Evolutionary conservation across 2,113 vertebrate genomes (phyloP).

Genomic region (Chitala chitala): DNA sequence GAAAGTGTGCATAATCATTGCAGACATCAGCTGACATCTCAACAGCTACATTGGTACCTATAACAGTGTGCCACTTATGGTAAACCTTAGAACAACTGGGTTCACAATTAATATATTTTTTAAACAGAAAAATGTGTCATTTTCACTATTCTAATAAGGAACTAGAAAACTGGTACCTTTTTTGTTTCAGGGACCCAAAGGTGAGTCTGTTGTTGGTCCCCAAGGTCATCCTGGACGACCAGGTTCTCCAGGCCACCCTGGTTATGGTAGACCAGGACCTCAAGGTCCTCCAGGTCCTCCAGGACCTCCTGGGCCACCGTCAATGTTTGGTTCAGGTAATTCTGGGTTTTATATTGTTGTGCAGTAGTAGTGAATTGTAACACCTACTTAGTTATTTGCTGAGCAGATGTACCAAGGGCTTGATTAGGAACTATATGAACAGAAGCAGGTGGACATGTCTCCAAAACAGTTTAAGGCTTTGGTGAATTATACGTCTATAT

Average conservation of each 20-base stretch:
- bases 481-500: too few relatives aligned
- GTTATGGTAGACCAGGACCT: slow-evolving; percentile 75
- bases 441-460: too few relatives aligned
- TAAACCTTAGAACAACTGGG: too few relatives aligned
- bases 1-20: neutral
- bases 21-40: neutral
- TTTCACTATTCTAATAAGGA: too few relatives aligned
- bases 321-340: slow-evolving; percentile 70
- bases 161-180: neutral
- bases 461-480: too few relatives aligned
- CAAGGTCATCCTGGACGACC: slow-evolving; percentile 76
- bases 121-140: too few relatives aligned
- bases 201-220: slow-evolving; percentile 73
- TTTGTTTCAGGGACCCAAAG: slow-evolving; percentile 79
- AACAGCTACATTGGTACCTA: too few relatives aligned
- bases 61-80: too few relatives aligned
- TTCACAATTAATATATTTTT: too few relatives aligned
- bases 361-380: neutral
- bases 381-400: neutral
- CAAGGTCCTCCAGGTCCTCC: slow-evolving; percentile 79
- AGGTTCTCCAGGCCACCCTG: slow-evolving; percentile 77
- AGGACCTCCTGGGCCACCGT: slow-evolving; percentile 58
- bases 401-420: too few relatives aligned
- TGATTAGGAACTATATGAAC: too few relatives aligned
- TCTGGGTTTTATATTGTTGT: neutral